These are phyloP conservation scores for Parotia lawesii DNA, from an alignment of 2,113 vertebrate genomes.

Conservation along the genomic window DNA sequence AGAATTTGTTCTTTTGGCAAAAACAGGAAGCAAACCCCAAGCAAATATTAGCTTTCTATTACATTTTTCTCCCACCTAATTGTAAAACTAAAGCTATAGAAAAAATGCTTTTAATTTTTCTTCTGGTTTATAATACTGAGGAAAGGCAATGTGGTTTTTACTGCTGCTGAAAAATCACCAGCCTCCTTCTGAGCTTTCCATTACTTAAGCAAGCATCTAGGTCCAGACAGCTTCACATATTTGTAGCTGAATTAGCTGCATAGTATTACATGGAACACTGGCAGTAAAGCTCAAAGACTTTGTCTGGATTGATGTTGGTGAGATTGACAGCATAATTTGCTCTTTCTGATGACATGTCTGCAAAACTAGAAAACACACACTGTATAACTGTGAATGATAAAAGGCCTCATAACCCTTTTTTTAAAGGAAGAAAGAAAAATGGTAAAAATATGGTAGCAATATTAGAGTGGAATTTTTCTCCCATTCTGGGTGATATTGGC, in stretches of 20 bases:
- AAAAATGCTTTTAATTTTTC: constrained; percentile 22
- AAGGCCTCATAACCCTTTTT: accelerated
- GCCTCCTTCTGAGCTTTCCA: background rate
- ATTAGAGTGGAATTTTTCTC: background rate
- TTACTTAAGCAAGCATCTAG: background rate
- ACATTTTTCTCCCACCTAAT: background rate
- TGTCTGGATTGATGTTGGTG: background rate
- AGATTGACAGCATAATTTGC: background rate
- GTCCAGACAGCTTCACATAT: background rate
- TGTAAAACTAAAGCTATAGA: background rate
- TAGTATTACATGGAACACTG: background rate
- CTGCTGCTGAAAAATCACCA: background rate
- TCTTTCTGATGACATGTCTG: background rate
- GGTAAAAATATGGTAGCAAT: background rate
- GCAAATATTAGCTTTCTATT: constrained; percentile 9
- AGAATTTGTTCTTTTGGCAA: background rate
- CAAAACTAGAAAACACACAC: background rate
- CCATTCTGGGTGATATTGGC: background rate
- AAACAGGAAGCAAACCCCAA: background rate
- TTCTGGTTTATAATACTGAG: background rate
- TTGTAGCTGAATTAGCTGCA: background rate
- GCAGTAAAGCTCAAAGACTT: background rate
- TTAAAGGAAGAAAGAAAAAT: background rate
- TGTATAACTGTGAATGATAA: background rate
- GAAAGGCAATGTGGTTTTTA: background rate